phyloP scores from a whole-genome alignment of 2,888 invertebrate species.

The Cantharis lateralis region DNA sequence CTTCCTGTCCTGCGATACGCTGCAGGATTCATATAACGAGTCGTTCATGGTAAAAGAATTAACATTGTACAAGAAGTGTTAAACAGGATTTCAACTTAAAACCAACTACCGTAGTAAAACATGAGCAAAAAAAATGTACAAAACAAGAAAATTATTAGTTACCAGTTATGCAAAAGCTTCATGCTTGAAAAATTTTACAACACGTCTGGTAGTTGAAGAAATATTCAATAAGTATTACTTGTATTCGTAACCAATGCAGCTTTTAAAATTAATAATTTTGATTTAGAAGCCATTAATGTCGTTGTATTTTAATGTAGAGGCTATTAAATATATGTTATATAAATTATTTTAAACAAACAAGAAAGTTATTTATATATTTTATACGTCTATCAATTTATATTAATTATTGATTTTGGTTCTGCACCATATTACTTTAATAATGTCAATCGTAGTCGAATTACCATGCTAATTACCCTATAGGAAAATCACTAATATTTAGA shows the following conservation, averaged over 20 bases:
- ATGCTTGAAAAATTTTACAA: neutral
- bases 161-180: neutral
- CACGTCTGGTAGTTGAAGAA: neutral
- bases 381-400: neutral
- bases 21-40: neutral
- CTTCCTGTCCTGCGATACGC: constrained; percentile 7
- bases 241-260: no score
- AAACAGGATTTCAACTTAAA: neutral
- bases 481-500: neutral
- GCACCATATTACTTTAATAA: neutral
- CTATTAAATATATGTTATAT: neutral
- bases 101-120: neutral
- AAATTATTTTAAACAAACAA: neutral
- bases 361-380: neutral
- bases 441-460: neutral
- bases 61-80: neutral
- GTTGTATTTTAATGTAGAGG: neutral
- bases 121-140: neutral
- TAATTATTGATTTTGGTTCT: neutral
- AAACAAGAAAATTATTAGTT: neutral
- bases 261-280: neutral
- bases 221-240: neutral
- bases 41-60: neutral
- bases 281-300: neutral
- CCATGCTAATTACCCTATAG: neutral